Evolutionary conservation across 2,888 invertebrate species (phyloP).

Genomic region (Mesorhabditis spiculigera): DNA sequence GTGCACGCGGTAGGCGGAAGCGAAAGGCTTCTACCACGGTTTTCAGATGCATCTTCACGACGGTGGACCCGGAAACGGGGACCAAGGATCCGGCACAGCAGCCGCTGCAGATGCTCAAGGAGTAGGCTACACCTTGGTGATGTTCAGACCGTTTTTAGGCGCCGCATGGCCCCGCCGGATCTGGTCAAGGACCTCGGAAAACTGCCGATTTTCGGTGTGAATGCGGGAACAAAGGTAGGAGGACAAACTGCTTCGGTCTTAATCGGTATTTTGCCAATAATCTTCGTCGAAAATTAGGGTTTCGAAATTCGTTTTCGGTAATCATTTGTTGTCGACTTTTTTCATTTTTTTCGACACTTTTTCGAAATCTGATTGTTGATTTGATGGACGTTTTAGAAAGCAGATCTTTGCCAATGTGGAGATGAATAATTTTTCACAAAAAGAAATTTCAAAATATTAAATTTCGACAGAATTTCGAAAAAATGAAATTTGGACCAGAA

Average conservation of each 20-base stretch:
- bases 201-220: conserved; percentile 39
- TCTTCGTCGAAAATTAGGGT: background rate
- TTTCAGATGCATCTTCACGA: conserved; percentile 2
- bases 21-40: too few species aligned
- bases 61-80: conserved; percentile 30
- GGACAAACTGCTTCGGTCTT: background rate
- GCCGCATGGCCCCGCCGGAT: conserved; percentile 36
- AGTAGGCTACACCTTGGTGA: conserved; percentile 11
- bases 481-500: too few species aligned
- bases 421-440: background rate
- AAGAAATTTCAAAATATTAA: too few species aligned
- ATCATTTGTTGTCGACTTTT: too few species aligned
- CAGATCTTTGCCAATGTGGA: background rate
- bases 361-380: background rate
- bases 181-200: conserved; percentile 31
- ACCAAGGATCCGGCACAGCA: conserved; percentile 31
- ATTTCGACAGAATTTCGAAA: too few species aligned
- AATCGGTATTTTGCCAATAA: background rate
- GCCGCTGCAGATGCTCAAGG: conserved; percentile 34
- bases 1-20: conserved; percentile 39
- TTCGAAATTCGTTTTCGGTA: too few species aligned
- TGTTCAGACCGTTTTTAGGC: conserved; percentile 15
- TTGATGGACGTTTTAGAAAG: background rate
- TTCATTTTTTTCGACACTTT: too few species aligned
- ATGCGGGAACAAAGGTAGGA: conserved; percentile 28